phyloP scores from a whole-genome alignment of 2,888 invertebrate species.

The Ophion ventricosus region DNA sequence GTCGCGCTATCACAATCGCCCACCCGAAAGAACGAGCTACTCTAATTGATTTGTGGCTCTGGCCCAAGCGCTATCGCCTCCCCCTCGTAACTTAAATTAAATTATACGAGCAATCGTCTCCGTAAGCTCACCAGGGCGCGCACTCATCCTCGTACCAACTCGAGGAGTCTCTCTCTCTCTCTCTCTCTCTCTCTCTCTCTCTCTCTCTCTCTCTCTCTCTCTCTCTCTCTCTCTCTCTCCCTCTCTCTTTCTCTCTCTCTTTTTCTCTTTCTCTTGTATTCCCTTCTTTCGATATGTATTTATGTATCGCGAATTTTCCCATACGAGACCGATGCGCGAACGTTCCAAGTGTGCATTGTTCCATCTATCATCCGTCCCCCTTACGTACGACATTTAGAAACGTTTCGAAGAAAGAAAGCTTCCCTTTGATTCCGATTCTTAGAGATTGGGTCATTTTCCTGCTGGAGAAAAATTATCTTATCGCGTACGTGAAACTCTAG shows the following conservation, averaged over 20 bases:
- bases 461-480: slow-evolving; percentile 50
- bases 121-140: slow-evolving; percentile 65
- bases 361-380: background rate
- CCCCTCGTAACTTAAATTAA: slow-evolving; percentile 81
- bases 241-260: no score
- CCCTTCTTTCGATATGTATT: background rate
- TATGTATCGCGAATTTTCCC: background rate
- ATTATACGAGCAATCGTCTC: slow-evolving; percentile 78
- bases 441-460: slow-evolving; percentile 23
- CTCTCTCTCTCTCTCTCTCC: no score
- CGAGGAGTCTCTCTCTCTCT: slow-evolving; percentile 6
- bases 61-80: slow-evolving; percentile 76
- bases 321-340: background rate
- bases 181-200: no score
- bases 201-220: no score
- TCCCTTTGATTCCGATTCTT: background rate
- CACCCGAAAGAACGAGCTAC: slow-evolving; percentile 74
- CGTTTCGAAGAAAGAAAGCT: background rate
- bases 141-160: slow-evolving; percentile 56
- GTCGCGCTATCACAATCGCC: slow-evolving; percentile 78
- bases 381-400: background rate
- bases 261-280: no score
- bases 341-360: background rate
- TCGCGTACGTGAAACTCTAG: slow-evolving; percentile 39
- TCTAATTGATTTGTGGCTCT: slow-evolving; percentile 82